Base-by-base conservation (phyloP, 2,113 vertebrate species). In the Dicrurus megarhynchus region DNA sequence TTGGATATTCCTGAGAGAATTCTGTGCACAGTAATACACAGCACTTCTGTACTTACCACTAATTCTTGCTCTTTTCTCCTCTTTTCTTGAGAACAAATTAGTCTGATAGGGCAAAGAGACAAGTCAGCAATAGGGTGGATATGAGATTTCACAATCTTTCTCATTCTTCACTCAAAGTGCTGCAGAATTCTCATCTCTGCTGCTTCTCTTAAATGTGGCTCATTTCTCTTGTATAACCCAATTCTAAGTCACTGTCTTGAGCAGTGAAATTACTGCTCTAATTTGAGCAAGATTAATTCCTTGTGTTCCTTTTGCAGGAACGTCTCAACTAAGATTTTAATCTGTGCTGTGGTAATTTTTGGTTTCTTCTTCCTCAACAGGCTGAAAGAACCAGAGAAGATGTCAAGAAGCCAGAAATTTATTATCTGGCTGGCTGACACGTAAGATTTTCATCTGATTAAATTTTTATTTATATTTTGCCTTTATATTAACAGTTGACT, bases 401-500 rank as follows among this genome's bases (percentile, higher is more conserved):
- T 99, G 96, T 98, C 98, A 30, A 98, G 95, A 95, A 98, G 98
- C 92, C 98, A 99, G 85, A 98, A 98, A 67, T 96, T 99, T 87
- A 67, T 99, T 65, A 95, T 98, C 96, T 99, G 99, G 99, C 96
- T 99, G 73, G 99, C 99, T 93, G 99, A 99, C 93, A 94, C 73
- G 99, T 99, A 98, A 98, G 99, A 97, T 90, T 96, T 95, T 92
- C 22, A 63, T 88, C 55, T 73, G 84, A 41, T 28, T 77, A 70
- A 46, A 42, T 35, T 81, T 76, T 63, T 67, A 41, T 65, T 94
- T 53, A 11, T 83, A 35, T 79, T 94, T 89, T 78, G 37, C 23
- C 32, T 69, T 12, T 53, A 9, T 50, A 22, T 70, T 52, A 50
- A 63, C 32, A 59, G 30, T 89, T 80, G 59, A 37, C 39, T 88